Evolutionary conservation across 2,888 invertebrate species (phyloP), one percentile per base, ranked within the genome.

Genomic region (Shargacucullia verbasci): DNA sequence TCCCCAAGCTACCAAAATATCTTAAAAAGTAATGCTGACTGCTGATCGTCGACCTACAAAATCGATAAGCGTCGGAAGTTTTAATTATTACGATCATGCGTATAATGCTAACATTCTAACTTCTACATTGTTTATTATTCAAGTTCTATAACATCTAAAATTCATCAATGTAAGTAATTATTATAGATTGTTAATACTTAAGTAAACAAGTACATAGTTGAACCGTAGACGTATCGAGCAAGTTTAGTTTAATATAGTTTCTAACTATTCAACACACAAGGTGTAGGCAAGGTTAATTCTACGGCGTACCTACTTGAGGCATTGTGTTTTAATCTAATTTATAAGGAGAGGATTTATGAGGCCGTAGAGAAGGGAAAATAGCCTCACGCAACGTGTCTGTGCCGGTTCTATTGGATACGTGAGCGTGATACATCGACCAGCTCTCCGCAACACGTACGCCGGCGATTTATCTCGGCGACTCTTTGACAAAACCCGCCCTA

Each of bases 311-410:
- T 61, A 66, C 70, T 71, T 68, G 29, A 75, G 69, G 79, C 77
- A 82, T 83, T 82, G 81, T 82, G 76, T 85, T 87, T 83, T 87
- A 85, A 85, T 88, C 81, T 87, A 87, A 89, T 89, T 88, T 89
- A 89, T 87, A 87, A 86, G 82, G 82, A 83, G 80, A 80, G 81
- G 83, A 90, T 90, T 89, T 89, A 89, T 87, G 88, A 82, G 84
- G 80, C 80, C 74, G 80, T 82, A 71, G 81, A 83, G 82, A 70
- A 78, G 80, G 80, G 83, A 78, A 82, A 87, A 88, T 88, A 85
- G 81, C 82, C 84, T 86, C 89, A 89, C 89, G 88, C 88, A 85
- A 88, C 81, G 76, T 84, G 86, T 83, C 83, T 82, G 83, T 76
- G 79, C 77, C 75, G 79, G 82, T 85, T 84, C 85, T 87, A 87